These are phyloP conservation scores for Portunus trituberculatus DNA, from an alignment of 1,140 invertebrate genomes.

Conservation along the genomic window DNA sequence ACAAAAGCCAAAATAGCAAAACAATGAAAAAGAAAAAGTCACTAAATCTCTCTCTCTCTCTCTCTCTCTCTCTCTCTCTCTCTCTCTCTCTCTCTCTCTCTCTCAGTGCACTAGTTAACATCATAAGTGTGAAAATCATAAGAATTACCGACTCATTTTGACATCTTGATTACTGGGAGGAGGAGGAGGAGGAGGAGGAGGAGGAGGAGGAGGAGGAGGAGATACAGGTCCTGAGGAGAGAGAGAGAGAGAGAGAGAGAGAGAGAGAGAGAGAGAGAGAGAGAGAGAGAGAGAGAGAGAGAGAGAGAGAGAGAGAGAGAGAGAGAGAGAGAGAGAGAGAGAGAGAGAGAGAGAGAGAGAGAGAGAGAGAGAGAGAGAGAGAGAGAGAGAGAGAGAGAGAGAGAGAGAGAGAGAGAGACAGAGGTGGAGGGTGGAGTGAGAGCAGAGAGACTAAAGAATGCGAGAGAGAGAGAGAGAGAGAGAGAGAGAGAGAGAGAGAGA, in stretches of 20 bases:
- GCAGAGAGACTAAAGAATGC: background rate
- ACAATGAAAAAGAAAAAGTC: too few relatives aligned
- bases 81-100: too few relatives aligned
- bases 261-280: background rate
- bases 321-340: constrained; percentile 43
- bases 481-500: constrained; percentile 42
- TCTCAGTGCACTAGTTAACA: too few relatives aligned
- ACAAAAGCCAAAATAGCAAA: background rate
- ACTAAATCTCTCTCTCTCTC: too few relatives aligned
- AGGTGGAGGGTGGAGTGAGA: background rate
- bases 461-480: background rate
- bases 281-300: background rate
- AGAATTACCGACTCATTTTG: too few relatives aligned
- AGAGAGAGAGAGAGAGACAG: background rate
- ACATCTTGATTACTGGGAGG: too few relatives aligned
- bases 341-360: background rate
- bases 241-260: background rate
- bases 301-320: background rate
- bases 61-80: too few relatives aligned
- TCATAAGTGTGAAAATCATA: too few relatives aligned
- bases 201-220: too few relatives aligned
- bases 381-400: background rate
- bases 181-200: too few relatives aligned
- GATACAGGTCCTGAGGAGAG: too few relatives aligned
- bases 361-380: constrained; percentile 38